phyloP scores from a whole-genome alignment of 2,113 vertebrate species.

The cattle (Bos taurus) region DNA sequence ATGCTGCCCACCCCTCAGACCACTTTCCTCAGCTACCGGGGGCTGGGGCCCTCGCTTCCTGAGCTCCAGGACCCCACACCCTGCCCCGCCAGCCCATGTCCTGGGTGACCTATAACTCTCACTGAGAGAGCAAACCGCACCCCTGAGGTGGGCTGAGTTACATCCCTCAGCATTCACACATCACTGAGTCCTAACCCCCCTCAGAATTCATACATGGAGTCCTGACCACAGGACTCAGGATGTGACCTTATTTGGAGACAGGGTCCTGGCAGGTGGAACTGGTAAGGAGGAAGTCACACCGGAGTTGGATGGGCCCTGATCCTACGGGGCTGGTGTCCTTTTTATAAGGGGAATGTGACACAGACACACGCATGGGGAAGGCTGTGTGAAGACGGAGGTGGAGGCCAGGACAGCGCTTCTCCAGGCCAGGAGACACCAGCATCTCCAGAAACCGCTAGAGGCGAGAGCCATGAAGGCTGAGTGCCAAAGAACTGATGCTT shows the following conservation, averaged over 20 bases:
- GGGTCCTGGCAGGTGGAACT: background rate
- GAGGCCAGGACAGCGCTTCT: accelerated
- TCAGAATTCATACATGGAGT: background rate
- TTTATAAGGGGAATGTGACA: background rate
- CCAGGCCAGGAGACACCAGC: background rate
- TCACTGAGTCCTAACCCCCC: background rate
- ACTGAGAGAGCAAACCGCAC: background rate
- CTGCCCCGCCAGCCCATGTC: background rate
- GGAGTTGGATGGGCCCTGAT: background rate
- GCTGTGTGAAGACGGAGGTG: accelerated
- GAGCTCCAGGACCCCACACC: background rate
- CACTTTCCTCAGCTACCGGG: background rate
- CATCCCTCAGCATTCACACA: background rate
- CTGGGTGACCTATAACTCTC: background rate
- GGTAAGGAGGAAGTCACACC: background rate
- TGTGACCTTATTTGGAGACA: background rate
- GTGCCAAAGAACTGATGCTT: background rate
- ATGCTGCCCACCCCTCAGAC: background rate
- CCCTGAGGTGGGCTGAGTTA: background rate
- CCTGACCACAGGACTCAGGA: background rate
- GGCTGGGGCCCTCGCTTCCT: background rate
- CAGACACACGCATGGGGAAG: background rate
- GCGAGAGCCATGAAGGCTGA: background rate
- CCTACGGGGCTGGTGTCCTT: background rate
- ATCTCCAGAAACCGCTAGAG: too few relatives aligned